These are phyloP conservation scores for Odontothrips loti DNA, from an alignment of 2,888 invertebrate genomes.

Conservation along the genomic window DNA sequence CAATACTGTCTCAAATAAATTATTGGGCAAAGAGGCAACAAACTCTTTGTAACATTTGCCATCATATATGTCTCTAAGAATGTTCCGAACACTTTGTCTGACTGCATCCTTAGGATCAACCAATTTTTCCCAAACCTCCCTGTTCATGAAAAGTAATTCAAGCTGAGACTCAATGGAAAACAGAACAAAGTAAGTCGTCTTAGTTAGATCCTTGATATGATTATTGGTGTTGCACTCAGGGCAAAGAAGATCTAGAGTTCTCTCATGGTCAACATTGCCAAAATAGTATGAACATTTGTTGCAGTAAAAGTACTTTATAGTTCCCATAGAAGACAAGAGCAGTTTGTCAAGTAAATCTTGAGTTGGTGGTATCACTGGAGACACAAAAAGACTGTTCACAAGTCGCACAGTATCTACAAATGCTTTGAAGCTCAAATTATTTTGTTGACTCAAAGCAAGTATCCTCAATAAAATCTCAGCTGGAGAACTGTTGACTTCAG, in stretches of 20 bases:
- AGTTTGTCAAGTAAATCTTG: background rate
- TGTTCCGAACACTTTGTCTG: background rate
- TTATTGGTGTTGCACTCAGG: background rate
- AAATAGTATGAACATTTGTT: background rate
- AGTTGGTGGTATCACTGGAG: background rate
- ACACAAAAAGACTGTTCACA: background rate
- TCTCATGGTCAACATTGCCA: background rate
- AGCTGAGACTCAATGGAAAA: background rate
- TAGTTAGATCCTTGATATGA: background rate
- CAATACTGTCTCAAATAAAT: background rate
- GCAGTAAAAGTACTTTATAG: background rate
- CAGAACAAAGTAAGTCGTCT: background rate
- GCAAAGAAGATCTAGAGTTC: background rate
- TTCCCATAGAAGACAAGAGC: background rate
- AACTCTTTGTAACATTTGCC: background rate
- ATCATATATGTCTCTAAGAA: background rate
- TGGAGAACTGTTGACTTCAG: background rate
- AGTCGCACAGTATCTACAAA: background rate
- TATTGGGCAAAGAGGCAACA: background rate
- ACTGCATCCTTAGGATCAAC: background rate
- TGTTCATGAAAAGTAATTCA: background rate
- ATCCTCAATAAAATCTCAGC: background rate
- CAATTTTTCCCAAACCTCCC: background rate
- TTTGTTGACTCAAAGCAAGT: background rate
- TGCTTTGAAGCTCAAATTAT: background rate